Evolutionary conservation across 2,888 invertebrate genomes (phyloP), one percentile per base, ranked within the genome.

Genomic region (Esperia sulphurella): DNA sequence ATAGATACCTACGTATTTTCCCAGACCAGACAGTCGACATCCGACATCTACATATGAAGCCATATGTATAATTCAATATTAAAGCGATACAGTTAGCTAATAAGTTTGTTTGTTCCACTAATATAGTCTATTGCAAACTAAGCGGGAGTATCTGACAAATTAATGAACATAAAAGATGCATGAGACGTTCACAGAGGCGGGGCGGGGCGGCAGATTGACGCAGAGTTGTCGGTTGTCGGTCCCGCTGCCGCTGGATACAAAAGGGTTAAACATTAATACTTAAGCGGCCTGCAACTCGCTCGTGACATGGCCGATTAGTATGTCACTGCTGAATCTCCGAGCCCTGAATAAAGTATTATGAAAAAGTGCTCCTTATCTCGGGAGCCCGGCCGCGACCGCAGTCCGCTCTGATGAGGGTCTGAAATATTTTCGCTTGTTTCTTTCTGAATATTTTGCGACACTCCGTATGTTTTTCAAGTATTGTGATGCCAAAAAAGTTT

Each of bases 261-360:
- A 87, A 83, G 87, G 88, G 87, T 87, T 86, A 75, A 78, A 73
- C 83, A 81, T 89, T 79, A 88, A 89, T 87, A 83, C 81, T 81
- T 83, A 75, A 84, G 65, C 68, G 73, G 62, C 71, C 71, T 75
- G 75, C 83, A 79, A 81, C 79, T 83, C 81, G 65, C 71, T 67
- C 68, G n/a, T 83, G 87, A 83, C 84, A 83, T 71, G 69, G 68
- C 69, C 84, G 87, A 88, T 88, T 88, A 87, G 68, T 68, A 81
- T 85, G 87, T 86, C 87, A 86, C 83, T 80, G 74, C 78, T 71
- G 75, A 84, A 82, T 76, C 80, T 83, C 79, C 71, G 65, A 66
- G 59, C 69, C 62, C 79, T 88, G 85, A 89, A 88, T 87, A 88
- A 88, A 89, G 87, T 86, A 87, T 88, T 76, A 82, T 79, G 80